Percentiles rank a stretch among this genome's conserved stretches.
phyloP scores from a whole-genome alignment of 2,113 vertebrate species.

The Speoplatyrhinus poulsoni region DNA sequence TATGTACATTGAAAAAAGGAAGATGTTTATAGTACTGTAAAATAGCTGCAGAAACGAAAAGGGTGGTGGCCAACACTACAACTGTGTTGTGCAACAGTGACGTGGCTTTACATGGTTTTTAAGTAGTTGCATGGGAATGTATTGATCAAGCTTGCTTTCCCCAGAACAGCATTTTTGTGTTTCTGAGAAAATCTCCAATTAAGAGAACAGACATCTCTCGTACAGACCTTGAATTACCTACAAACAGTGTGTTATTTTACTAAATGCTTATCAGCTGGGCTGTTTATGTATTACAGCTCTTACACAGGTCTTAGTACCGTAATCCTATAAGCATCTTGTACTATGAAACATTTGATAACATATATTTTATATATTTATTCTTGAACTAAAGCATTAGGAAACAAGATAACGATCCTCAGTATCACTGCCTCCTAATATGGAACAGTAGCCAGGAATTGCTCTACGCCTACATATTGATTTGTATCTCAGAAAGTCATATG shows the following conservation, averaged over 20 bases:
- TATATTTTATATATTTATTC: conserved; percentile 35
- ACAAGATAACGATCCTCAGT: conserved; percentile 47
- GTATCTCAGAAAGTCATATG: conserved; percentile 42
- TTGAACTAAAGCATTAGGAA: conserved; percentile 43
- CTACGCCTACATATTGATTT: conserved; percentile 53
- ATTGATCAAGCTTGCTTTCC: conserved; percentile 60
- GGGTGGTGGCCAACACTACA: conserved; percentile 10
- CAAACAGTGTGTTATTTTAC: conserved; percentile 21
- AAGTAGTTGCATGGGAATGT: conserved; percentile 55
- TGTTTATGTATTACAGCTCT: too few relatives aligned
- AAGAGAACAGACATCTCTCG: conserved; percentile 52
- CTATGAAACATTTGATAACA: conserved; percentile 42
- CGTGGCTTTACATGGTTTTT: conserved; percentile 59
- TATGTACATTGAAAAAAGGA: conserved; percentile 12
- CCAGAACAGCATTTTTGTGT: conserved; percentile 62
- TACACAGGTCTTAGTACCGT: too few relatives aligned
- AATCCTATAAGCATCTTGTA: too few relatives aligned
- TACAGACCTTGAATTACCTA: conserved; percentile 56
- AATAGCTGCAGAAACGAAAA: background rate
- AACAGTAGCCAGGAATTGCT: conserved; percentile 46
- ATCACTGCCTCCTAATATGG: conserved; percentile 41
- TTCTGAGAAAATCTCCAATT: conserved; percentile 62
- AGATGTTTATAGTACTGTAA: background rate
- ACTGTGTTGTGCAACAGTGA: background rate
- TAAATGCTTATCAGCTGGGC: too few relatives aligned